Percentiles rank a stretch among this genome's conserved stretches.
Evolutionary conservation across 2,113 vertebrate genomes (phyloP).

Genomic region (Microcebus murinus): DNA sequence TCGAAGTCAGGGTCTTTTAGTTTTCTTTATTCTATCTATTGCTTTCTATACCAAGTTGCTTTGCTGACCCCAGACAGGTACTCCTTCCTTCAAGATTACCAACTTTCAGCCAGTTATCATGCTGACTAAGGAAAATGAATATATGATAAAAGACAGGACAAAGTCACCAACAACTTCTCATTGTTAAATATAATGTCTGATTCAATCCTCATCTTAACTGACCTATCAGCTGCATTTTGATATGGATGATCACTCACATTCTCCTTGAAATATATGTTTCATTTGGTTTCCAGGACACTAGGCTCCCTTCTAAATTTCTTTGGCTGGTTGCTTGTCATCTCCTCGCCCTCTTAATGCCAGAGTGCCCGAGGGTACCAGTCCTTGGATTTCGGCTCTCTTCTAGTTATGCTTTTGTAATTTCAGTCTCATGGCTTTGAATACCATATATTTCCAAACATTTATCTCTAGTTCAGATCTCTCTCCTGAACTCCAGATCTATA

Average conservation of each 20-base stretch:
- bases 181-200: not conserved
- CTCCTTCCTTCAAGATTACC: not conserved
- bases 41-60: not conserved
- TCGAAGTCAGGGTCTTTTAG: not conserved
- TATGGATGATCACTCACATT: not conserved
- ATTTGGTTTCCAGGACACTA: not conserved
- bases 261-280: not conserved
- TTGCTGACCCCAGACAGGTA: not conserved
- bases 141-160: not conserved
- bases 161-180: not conserved
- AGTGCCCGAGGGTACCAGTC: not conserved
- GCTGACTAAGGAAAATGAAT: not conserved
- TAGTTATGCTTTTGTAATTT: not conserved
- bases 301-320: not conserved
- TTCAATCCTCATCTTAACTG: not conserved
- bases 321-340: not conserved
- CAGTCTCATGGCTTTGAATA: not conserved
- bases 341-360: not conserved
- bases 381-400: not conserved
- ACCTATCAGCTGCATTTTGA: not conserved
- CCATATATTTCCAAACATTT: not conserved
- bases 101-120: constrained; percentile 14
- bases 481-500: not conserved
- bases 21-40: not conserved
- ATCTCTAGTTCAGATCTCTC: not conserved